phyloP scores from a whole-genome alignment of 1,140 invertebrate genomes.

The Brachionus asplanchnoidis region DNA sequence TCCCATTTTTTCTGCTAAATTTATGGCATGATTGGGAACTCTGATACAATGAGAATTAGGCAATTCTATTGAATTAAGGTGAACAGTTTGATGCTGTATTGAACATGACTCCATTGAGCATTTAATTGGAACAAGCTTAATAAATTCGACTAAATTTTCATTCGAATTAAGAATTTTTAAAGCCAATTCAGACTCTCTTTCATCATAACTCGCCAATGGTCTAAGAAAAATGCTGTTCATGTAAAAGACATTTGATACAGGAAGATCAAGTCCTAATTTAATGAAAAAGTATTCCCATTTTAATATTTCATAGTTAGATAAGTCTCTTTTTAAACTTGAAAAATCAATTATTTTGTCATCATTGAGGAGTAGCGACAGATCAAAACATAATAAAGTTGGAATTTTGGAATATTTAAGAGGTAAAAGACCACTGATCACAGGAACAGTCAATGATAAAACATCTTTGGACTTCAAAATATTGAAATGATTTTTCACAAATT shows the following conservation, averaged over 20 bases:
- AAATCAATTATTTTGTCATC: background rate
- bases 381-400: background rate
- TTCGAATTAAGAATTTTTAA: background rate
- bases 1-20: background rate
- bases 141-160: background rate
- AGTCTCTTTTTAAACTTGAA: background rate
- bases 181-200: background rate
- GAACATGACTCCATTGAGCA: background rate
- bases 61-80: background rate
- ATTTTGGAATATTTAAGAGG: background rate
- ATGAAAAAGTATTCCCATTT: conserved; percentile 8
- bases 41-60: background rate
- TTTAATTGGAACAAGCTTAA: background rate
- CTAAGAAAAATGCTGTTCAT: background rate
- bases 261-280: background rate
- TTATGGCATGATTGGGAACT: background rate
- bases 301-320: background rate
- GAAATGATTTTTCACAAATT: background rate
- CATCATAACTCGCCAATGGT: background rate
- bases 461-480: background rate
- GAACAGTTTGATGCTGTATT: background rate
- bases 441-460: background rate
- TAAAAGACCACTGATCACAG: background rate
- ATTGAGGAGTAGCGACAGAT: background rate
- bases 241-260: background rate